phyloP scores from a whole-genome alignment of 1,140 invertebrate genomes.

The Drosophila lowei region DNA sequence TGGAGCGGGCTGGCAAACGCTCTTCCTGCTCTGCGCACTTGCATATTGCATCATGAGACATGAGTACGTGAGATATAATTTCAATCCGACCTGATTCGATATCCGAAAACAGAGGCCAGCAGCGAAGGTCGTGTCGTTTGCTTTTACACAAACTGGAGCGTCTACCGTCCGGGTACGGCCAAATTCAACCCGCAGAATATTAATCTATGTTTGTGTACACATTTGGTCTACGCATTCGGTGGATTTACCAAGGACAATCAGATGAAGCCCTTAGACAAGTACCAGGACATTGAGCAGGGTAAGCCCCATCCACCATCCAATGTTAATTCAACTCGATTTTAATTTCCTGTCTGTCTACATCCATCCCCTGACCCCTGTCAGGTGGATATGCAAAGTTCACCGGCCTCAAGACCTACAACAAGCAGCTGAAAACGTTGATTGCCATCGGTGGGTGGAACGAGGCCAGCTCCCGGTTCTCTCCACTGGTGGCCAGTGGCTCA shows the following conservation, averaged over 20 bases:
- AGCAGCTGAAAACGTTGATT: conserved; percentile 94
- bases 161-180: conserved; percentile 93
- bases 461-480: conserved; percentile 94
- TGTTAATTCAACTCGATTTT: conserved; percentile 53
- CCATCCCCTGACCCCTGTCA: conserved; percentile 73
- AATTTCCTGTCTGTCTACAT: conserved; percentile 53
- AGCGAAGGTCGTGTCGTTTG: conserved; percentile 90
- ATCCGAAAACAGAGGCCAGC: conserved; percentile 42
- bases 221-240: conserved; percentile 97
- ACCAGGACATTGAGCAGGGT: conserved; percentile 98
- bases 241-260: conserved; percentile 95
- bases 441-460: conserved; percentile 99
- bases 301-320: conserved; percentile 56
- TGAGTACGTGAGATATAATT: background rate
- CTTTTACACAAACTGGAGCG: conserved; percentile 97
- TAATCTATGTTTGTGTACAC: conserved; percentile 97
- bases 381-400: conserved; percentile 98
- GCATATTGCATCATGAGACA: conserved; percentile 73
- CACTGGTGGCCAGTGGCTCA: conserved; percentile 91
- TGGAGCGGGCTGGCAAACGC: conserved; percentile 79
- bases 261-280: conserved; percentile 95
- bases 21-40: conserved; percentile 74
- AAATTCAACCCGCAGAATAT: conserved; percentile 97
- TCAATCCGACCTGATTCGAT: background rate
- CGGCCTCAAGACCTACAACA: conserved; percentile 96